Evolutionary conservation across 2,113 vertebrate species (phyloP).

Genomic region (Eulemur rufifrons): DNA sequence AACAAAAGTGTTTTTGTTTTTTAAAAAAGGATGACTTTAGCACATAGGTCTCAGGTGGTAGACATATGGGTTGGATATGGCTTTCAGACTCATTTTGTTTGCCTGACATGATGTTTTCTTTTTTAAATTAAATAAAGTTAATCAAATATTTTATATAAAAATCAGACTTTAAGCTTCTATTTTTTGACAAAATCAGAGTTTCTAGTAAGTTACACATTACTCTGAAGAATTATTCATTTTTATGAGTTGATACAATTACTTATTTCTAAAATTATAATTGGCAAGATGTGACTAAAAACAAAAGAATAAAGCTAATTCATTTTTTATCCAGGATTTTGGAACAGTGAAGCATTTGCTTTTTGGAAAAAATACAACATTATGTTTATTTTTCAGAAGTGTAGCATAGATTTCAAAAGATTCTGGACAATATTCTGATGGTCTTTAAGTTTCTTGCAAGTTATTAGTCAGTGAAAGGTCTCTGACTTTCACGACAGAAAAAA

Average conservation of each 20-base stretch:
- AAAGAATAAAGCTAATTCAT: background rate
- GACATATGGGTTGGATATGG: background rate
- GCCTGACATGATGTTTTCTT: background rate
- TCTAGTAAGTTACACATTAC: background rate
- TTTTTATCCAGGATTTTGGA: background rate
- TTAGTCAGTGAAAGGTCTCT: background rate
- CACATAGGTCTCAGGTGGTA: background rate
- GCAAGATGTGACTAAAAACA: conserved; percentile 1
- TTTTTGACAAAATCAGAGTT: background rate
- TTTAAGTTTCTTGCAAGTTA: background rate
- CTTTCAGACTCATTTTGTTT: conserved; percentile 7
- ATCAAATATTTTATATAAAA: background rate
- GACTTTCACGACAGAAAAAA: background rate
- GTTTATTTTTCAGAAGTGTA: background rate
- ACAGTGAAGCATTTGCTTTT: background rate
- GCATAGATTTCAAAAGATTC: background rate
- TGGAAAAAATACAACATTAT: background rate
- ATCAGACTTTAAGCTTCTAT: background rate
- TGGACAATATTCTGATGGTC: background rate
- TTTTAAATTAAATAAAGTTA: conserved; percentile 33
- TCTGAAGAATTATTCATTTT: conserved; percentile 23
- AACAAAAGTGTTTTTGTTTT: background rate
- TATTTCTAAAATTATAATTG: background rate
- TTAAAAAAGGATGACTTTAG: conserved; percentile 24
- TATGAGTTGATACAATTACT: background rate